Evolutionary conservation across 1,140 invertebrate genomes (phyloP).

Genomic region (Bombus superbus): DNA sequence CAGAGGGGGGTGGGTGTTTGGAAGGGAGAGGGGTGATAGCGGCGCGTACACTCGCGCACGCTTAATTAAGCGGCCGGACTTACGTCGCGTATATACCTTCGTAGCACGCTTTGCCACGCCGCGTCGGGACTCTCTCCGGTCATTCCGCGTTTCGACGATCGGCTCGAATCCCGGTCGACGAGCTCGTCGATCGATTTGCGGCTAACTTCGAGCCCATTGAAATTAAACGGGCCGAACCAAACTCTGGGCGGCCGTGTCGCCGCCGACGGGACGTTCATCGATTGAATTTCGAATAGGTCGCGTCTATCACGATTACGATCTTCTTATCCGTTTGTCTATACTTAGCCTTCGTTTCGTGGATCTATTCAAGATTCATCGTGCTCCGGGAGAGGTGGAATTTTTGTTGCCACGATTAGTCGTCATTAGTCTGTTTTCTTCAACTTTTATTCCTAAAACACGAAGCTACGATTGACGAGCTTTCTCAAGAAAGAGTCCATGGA

Average conservation of each 20-base stretch:
- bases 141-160: slow-evolving; percentile 21
- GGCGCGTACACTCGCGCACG: slow-evolving; percentile 53
- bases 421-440: not conserved
- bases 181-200: slow-evolving; percentile 34
- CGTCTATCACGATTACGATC: not conserved
- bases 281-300: slow-evolving; percentile 14
- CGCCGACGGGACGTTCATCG: not conserved
- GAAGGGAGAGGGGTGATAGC: not conserved
- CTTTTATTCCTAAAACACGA: not conserved
- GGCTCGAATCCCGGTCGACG: slow-evolving; percentile 21
- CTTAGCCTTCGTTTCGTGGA: not conserved
- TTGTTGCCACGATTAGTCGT: not conserved
- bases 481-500: too few relatives aligned
- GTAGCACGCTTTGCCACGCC: not conserved
- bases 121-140: not conserved
- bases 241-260: not conserved
- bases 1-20: not conserved
- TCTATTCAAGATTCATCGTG: not conserved
- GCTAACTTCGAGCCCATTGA: slow-evolving; percentile 18
- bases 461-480: not conserved
- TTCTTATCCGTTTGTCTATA: not conserved
- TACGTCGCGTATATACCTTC: slow-evolving; percentile 47
- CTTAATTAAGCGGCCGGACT: slow-evolving; percentile 68
- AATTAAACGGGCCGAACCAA: slow-evolving; percentile 18
- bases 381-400: not conserved